Evolutionary conservation across 2,888 invertebrate genomes (phyloP), one percentile per base, ranked within the genome.

Genomic region (Acanthosepion lycidas): DNA sequence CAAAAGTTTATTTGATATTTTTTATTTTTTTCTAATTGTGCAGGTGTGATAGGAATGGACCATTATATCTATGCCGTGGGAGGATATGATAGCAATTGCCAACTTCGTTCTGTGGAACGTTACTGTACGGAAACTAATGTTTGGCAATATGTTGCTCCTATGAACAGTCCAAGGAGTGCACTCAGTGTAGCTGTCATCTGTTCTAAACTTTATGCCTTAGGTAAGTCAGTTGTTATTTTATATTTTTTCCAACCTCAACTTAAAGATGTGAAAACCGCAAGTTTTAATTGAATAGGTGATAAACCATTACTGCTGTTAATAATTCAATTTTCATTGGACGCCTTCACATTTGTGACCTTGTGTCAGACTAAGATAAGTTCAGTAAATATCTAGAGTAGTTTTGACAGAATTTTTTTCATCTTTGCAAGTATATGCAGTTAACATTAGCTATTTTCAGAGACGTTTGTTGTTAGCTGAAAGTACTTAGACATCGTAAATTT

Each of bases 31-130:
- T 49, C 92, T 95, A 64, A 93, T 53, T 92, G 95, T 96, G n/a
- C 96, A 97, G 97, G 99, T 95, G 99, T 99, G 91, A 98, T 98
- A 12, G 98, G 98, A 28, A 98, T 99, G 96, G 98, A 98, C 96
- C 98, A 99, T 97, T 98, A 98, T 97, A 98, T 99, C 96, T 99
- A 98, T 97, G 99, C 99, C n/a, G 98, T 99, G 95, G 99, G 99
- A 94, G 99, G 99, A n/a, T 99, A 99, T 97, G 99, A 99, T 97
- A 99, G 99, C 26, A 98, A 98, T 94, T 98, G 98, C 95, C 99
- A 99, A 97, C 98, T 99, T 94, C 98, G 98, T 95, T 98, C 98
- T 0, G 99, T 99, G 28, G 99, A 99, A 98, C 98, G 98, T 55
- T 99, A 98, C 97, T 98, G 99, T 97, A 98, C 99, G 0, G 99